These are phyloP conservation scores for Lymantria monacha DNA, from an alignment of 2,888 invertebrate genomes.

Conservation along the genomic window DNA sequence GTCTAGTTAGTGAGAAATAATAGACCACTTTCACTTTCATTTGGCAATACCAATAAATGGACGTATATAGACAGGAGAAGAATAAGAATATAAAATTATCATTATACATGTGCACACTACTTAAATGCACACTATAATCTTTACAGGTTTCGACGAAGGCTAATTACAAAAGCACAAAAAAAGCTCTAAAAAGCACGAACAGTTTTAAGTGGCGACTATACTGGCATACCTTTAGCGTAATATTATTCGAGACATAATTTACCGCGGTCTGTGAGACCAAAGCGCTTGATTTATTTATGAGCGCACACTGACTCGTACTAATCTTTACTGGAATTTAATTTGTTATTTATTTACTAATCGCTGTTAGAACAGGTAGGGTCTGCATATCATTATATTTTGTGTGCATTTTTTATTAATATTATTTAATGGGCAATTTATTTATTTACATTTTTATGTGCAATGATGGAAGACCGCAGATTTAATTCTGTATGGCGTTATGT, in stretches of 20 bases:
- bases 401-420: neutral
- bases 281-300: conserved; percentile 76
- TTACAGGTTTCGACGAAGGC: conserved; percentile 18
- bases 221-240: conserved; percentile 63
- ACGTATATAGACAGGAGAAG: neutral
- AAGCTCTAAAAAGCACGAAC: conserved; percentile 30
- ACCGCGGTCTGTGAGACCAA: conserved; percentile 56
- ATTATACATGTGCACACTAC: neutral
- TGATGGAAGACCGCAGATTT: too few species aligned
- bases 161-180: conserved; percentile 41
- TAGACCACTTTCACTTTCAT: too few species aligned
- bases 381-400: conserved; percentile 39
- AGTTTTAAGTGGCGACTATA: conserved; percentile 33
- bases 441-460: too few species aligned
- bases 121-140: conserved; percentile 3
- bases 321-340: conserved; percentile 78
- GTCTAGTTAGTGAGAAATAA: too few species aligned
- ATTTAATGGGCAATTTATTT: neutral
- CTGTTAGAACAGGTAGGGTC: conserved; percentile 49
- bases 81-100: neutral
- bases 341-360: conserved; percentile 76
- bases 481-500: too few species aligned
- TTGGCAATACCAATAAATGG: neutral
- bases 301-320: conserved; percentile 66
- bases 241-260: conserved; percentile 78